Conservation (phyloP, 1,140 invertebrate genomes). For the Orius laevigatus region DNA sequence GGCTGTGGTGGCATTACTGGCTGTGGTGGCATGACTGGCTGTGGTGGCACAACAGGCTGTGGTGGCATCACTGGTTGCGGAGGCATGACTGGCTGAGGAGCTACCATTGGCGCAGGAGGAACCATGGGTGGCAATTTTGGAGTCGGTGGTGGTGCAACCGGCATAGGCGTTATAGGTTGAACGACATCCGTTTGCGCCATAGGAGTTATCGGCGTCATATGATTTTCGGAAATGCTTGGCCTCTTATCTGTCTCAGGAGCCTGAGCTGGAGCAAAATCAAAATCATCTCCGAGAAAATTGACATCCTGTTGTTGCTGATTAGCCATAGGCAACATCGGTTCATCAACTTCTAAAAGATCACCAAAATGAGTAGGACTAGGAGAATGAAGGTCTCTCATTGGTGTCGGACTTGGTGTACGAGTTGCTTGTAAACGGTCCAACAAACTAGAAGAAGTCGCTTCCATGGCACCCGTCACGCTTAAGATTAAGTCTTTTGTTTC, state of each 20-base stretch:
- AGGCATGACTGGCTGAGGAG: slow-evolving; percentile 12
- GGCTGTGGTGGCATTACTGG: neutral
- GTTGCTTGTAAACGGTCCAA: slow-evolving; percentile 65
- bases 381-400: slow-evolving; percentile 58
- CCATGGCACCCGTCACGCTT: slow-evolving; percentile 73
- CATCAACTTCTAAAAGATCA: slow-evolving; percentile 43
- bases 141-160: slow-evolving; percentile 10
- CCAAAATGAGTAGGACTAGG: slow-evolving; percentile 66
- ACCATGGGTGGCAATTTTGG: slow-evolving; percentile 17
- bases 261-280: slow-evolving; percentile 19
- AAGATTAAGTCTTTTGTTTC: slow-evolving; percentile 72
- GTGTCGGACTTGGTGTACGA: slow-evolving; percentile 62
- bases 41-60: slow-evolving; percentile 9
- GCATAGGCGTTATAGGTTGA: slow-evolving; percentile 2
- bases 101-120: slow-evolving; percentile 15
- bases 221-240: neutral
- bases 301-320: slow-evolving; percentile 16
- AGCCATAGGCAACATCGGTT: slow-evolving; percentile 20
- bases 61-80: slow-evolving; percentile 11
- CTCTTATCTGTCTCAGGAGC: slow-evolving; percentile 18
- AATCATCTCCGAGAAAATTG: slow-evolving; percentile 22
- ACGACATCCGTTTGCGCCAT: neutral
- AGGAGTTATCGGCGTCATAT: neutral
- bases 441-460: slow-evolving; percentile 68
- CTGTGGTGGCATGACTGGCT: slow-evolving; percentile 4